phyloP scores from a whole-genome alignment of 2,888 invertebrate genomes.

The Ommatoiulus sabulosus region DNA sequence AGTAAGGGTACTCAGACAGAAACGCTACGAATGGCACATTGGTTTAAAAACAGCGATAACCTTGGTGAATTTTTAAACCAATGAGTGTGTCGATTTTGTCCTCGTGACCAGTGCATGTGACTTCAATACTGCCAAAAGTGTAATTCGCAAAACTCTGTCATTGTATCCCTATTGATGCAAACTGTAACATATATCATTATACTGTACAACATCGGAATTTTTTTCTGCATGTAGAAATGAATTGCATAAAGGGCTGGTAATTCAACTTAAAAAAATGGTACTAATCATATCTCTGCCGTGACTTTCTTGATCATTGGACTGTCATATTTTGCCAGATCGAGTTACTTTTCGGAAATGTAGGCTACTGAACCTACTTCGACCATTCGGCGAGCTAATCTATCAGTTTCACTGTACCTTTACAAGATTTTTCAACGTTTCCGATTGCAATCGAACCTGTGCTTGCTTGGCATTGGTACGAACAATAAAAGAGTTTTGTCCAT shows the following conservation, averaged over 20 bases:
- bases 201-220: not conserved
- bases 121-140: too few species aligned
- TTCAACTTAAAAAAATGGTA: not conserved
- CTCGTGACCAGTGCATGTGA: too few species aligned
- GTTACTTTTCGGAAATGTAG: not conserved
- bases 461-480: constrained; percentile 42
- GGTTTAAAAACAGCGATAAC: too few species aligned
- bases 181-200: not conserved
- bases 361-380: not conserved
- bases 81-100: too few species aligned
- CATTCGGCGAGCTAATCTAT: not conserved
- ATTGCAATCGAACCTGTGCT: constrained; percentile 36
- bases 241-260: not conserved
- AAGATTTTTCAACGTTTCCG: not conserved
- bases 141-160: too few species aligned
- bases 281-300: not conserved
- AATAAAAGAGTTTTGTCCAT: not conserved
- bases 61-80: too few species aligned
- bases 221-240: not conserved
- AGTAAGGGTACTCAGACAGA: too few species aligned
- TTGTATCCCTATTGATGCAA: too few species aligned
- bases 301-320: not conserved
- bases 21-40: too few species aligned
- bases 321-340: not conserved
- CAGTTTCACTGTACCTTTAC: not conserved